phyloP scores from a whole-genome alignment of 2,888 invertebrate species.

The Lomographa bimaculata region DNA sequence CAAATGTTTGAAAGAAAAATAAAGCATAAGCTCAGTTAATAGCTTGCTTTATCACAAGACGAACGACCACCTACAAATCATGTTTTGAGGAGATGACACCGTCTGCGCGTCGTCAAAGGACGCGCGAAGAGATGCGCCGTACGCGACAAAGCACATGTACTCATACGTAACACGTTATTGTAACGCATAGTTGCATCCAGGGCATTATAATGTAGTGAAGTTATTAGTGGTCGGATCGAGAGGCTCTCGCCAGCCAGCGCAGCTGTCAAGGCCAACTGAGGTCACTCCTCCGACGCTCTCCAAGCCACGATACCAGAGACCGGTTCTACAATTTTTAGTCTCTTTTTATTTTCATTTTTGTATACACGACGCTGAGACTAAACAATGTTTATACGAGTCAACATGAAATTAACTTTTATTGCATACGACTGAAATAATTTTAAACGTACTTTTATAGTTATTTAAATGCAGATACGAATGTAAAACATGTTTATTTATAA shows the following conservation, averaged over 20 bases:
- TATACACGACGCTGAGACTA: constrained; percentile 81
- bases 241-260: constrained; percentile 72
- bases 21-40: constrained; percentile 28
- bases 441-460: constrained; percentile 41
- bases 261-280: constrained; percentile 83
- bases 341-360: constrained; percentile 83
- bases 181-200: constrained; percentile 71
- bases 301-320: constrained; percentile 75
- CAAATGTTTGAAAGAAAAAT: constrained; percentile 2
- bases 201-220: constrained; percentile 76
- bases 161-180: constrained; percentile 51
- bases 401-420: constrained; percentile 77
- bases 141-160: constrained; percentile 26
- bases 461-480: constrained; percentile 26
- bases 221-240: constrained; percentile 78
- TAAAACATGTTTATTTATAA: constrained; percentile 21
- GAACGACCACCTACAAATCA: constrained; percentile 65
- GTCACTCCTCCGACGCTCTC: constrained; percentile 82
- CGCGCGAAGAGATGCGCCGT: constrained; percentile 32
- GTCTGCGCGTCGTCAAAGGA: constrained; percentile 28
- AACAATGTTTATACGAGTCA: constrained; percentile 81
- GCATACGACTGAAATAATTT: constrained; percentile 61
- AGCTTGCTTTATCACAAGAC: constrained; percentile 33
- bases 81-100: constrained; percentile 58
- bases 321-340: constrained; percentile 82